Conservation (phyloP, 1,140 invertebrate species). For the Brachionus angularis region DNA sequence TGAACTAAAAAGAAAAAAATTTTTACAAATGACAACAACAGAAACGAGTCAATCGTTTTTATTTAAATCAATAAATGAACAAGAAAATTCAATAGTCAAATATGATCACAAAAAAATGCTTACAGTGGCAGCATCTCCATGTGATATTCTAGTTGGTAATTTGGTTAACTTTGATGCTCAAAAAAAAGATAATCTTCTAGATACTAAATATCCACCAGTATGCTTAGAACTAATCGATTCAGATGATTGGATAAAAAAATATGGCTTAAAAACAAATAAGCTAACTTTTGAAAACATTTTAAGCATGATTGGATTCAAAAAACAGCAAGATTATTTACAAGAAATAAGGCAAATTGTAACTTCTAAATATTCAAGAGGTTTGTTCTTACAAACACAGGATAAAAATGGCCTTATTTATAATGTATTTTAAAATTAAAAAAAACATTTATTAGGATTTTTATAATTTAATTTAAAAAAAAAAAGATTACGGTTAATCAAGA, state of each 20-base stretch:
- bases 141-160: slow-evolving; percentile 9
- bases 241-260: slow-evolving; percentile 52
- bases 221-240: slow-evolving; percentile 21
- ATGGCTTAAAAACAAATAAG: slow-evolving; percentile 53
- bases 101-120: slow-evolving; percentile 12
- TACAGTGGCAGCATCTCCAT: neutral
- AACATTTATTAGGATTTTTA: too few species aligned
- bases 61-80: too few species aligned
- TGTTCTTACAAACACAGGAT: slow-evolving; percentile 19
- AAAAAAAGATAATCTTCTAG: slow-evolving; percentile 1
- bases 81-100: neutral
- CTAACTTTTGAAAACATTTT: slow-evolving; percentile 52
- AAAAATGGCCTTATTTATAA: slow-evolving; percentile 27
- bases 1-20: too few species aligned
- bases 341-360: neutral
- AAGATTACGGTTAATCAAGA: slow-evolving; percentile 51
- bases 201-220: neutral
- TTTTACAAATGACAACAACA: too few species aligned
- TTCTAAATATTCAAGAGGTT: slow-evolving; percentile 37
- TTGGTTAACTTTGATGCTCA: slow-evolving; percentile 32
- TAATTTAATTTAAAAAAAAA: too few species aligned
- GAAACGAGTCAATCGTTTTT: too few species aligned
- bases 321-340: slow-evolving; percentile 47
- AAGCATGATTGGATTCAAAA: slow-evolving; percentile 56
- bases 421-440: too few species aligned